Evolutionary conservation across 2,797 vertebrate species (phyloP).

Genomic region (Pseudomugil tenellus): DNA sequence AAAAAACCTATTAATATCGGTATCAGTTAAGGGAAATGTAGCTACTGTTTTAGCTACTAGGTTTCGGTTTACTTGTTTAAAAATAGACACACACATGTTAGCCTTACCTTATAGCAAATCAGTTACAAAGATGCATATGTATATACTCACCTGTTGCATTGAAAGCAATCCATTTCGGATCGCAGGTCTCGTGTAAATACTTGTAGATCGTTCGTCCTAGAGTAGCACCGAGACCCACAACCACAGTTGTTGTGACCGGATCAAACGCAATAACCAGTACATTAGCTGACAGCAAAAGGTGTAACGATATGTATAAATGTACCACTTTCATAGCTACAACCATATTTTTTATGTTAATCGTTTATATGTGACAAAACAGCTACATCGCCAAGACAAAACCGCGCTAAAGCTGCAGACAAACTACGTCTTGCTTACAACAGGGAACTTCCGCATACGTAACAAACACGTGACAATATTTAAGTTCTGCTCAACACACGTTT

Average conservation of each 20-base stretch:
- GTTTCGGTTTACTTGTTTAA: too few species aligned
- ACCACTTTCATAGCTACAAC: constrained; percentile 62
- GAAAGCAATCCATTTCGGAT: constrained; percentile 68
- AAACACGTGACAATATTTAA: constrained; percentile 6
- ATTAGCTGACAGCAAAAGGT: constrained; percentile 13
- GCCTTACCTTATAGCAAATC: too few species aligned
- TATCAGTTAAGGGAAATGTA: too few species aligned
- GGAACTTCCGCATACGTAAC: constrained; percentile 47
- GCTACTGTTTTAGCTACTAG: too few species aligned
- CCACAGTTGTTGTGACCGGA: constrained; percentile 46
- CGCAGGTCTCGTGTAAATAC: constrained; percentile 75
- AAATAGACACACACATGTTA: too few species aligned
- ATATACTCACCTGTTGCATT: constrained; percentile 76
- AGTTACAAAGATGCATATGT: not conserved
- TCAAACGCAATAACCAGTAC: constrained; percentile 70
- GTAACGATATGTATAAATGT: constrained; percentile 34
- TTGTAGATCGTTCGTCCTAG: constrained; percentile 51
- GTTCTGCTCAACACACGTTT: not conserved
- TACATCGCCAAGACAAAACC: not conserved
- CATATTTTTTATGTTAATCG: too few species aligned
- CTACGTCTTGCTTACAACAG: constrained; percentile 8
- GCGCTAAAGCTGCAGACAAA: not conserved
- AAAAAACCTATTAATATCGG: too few species aligned
- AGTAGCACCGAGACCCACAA: too few species aligned
- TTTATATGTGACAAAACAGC: not conserved